These are phyloP conservation scores for Nemopilema nomurai DNA, from an alignment of 30 jellyfish, hydroid and myxozoan species.

Conservation along the genomic window DNA sequence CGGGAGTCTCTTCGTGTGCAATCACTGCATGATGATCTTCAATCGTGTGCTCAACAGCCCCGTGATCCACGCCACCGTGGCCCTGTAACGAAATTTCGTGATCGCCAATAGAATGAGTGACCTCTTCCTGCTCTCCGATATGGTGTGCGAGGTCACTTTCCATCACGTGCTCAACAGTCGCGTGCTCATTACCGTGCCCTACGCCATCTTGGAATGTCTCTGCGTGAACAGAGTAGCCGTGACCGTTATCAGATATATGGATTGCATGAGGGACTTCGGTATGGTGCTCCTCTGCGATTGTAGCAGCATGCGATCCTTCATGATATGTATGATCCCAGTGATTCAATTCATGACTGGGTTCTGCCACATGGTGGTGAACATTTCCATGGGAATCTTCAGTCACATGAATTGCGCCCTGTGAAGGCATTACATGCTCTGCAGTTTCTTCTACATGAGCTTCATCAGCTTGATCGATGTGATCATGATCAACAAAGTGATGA, in stretches of 20 bases:
- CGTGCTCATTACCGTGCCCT: not conserved
- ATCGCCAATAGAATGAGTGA: constrained; percentile 1
- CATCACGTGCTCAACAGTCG: constrained; percentile 17
- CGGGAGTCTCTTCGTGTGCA: not conserved
- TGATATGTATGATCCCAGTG: constrained; percentile 7
- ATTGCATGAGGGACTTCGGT: constrained; percentile 34
- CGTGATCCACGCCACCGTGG: constrained; percentile 23
- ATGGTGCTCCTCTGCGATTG: constrained; percentile 3
- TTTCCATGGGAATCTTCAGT: constrained; percentile 50
- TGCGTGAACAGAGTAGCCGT: constrained; percentile 47
- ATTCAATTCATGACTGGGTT: not conserved
- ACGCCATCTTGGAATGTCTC: constrained; percentile 32
- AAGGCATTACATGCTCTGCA: constrained; percentile 29
- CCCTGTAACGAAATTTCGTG: constrained; percentile 3
- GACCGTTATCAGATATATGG: constrained; percentile 58
- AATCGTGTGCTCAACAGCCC: not conserved
- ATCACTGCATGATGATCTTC: not conserved
- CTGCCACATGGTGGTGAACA: not conserved
- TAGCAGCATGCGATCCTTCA: not conserved
- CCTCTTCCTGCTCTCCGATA: not conserved
- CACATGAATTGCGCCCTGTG: constrained; percentile 31
- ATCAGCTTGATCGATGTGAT: not conserved
- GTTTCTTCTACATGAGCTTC: constrained; percentile 8
- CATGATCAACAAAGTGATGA: not conserved
- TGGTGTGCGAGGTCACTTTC: constrained; percentile 21